Evolutionary conservation across 2,888 invertebrate species (phyloP).

Genomic region (Apomyelois bistriatella): DNA sequence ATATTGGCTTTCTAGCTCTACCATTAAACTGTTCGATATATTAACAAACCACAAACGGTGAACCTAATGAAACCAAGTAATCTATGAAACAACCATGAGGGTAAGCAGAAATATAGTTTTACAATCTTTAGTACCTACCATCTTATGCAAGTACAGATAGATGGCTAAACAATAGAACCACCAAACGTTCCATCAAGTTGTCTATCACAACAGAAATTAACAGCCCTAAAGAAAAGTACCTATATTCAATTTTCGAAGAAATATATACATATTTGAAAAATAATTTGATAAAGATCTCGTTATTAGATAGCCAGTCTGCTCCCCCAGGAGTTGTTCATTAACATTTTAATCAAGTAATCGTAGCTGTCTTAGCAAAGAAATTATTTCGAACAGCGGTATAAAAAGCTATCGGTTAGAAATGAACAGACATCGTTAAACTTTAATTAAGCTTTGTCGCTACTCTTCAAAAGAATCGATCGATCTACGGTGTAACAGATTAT

Average conservation of each 20-base stretch:
- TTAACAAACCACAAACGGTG: too few species aligned
- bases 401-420: constrained; percentile 6
- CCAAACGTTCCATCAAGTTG: too few species aligned
- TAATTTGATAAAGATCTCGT: neutral
- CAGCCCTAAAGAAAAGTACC: neutral
- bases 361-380: constrained; percentile 1
- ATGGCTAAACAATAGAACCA: too few species aligned
- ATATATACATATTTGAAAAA: neutral
- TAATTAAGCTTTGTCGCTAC: constrained; percentile 13
- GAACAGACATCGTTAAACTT: constrained; percentile 10
- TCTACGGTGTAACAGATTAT: constrained; percentile 9
- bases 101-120: too few species aligned
- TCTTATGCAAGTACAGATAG: too few species aligned
- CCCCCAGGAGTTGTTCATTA: neutral
- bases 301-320: neutral
- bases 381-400: constrained; percentile 7
- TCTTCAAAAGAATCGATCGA: constrained; percentile 13
- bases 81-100: too few species aligned
- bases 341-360: constrained; percentile 4
- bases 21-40: too few species aligned
- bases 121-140: too few species aligned
- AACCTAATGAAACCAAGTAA: too few species aligned
- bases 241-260: neutral
- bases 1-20: too few species aligned
- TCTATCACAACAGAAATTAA: too few species aligned